These are phyloP conservation scores for Jacana jacana DNA, from an alignment of 2,113 vertebrate species.

Conservation along the genomic window DNA sequence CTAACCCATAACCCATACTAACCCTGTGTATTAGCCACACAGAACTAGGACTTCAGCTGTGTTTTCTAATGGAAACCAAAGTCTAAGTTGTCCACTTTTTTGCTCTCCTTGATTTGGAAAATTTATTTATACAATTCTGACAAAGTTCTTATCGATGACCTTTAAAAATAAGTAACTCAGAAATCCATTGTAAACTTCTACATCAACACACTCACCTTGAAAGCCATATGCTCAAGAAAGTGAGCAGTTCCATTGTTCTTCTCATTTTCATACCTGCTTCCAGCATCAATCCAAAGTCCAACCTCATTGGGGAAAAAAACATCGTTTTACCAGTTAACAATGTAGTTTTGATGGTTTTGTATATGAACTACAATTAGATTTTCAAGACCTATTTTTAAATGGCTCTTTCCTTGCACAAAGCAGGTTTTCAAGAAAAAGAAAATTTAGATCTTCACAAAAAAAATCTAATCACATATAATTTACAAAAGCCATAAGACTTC, in stretches of 20 bases:
- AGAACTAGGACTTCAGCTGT: neutral
- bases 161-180: neutral
- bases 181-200: neutral
- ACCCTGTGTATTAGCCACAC: neutral
- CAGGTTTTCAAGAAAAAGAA: neutral
- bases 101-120: neutral
- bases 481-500: neutral
- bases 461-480: neutral
- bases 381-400: neutral
- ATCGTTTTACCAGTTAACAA: neutral
- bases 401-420: neutral
- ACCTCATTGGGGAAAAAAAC: conserved; percentile 74
- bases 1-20: too few species aligned
- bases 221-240: conserved; percentile 99
- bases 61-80: neutral
- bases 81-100: neutral
- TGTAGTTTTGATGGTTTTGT: neutral
- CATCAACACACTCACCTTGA: conserved; percentile 83
- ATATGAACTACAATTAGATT: neutral
- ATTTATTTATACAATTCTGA: neutral
- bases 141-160: neutral
- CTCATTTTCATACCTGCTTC: conserved; percentile 96
- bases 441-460: neutral
- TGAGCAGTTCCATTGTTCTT: conserved; percentile 97
- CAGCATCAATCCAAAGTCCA: conserved; percentile 98